These are phyloP conservation scores for Drosophila tani DNA, from an alignment of 1,140 invertebrate species.

Conservation along the genomic window DNA sequence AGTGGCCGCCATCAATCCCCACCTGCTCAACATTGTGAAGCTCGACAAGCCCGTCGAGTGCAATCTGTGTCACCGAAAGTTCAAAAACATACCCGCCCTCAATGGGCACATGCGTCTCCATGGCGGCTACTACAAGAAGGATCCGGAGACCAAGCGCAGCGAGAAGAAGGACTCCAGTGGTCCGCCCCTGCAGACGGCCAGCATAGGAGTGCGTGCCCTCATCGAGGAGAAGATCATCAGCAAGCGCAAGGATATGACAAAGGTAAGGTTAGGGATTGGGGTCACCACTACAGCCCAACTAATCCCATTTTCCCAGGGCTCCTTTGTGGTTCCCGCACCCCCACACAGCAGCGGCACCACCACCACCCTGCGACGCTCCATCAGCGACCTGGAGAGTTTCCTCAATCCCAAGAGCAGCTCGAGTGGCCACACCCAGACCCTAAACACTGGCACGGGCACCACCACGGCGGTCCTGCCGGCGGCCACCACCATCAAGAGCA, in stretches of 20 bases:
- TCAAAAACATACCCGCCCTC: slow-evolving; percentile 98
- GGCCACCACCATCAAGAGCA: slow-evolving; percentile 77
- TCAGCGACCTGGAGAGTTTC: slow-evolving; percentile 80
- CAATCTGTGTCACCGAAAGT: slow-evolving; percentile 96
- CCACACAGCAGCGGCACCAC: slow-evolving; percentile 60
- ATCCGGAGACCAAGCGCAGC: slow-evolving; percentile 93
- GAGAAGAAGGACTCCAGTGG: slow-evolving; percentile 93
- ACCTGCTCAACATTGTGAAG: slow-evolving; percentile 85
- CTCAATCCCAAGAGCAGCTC: slow-evolving; percentile 72
- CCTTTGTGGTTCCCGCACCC: slow-evolving; percentile 84
- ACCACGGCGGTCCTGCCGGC: slow-evolving; percentile 69
- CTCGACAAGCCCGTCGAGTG: slow-evolving; percentile 95
- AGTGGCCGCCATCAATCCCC: slow-evolving; percentile 81
- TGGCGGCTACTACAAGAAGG: slow-evolving; percentile 98
- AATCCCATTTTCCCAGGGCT: slow-evolving; percentile 55
- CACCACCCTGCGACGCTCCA: slow-evolving; percentile 72
- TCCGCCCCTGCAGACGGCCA: slow-evolving; percentile 94
- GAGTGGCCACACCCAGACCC: slow-evolving; percentile 39
- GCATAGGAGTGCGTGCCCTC: slow-evolving; percentile 93
- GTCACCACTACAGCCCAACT: too few relatives aligned
- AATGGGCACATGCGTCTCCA: slow-evolving; percentile 99
- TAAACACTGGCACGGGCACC: slow-evolving; percentile 44
- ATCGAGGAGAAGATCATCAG: slow-evolving; percentile 97
- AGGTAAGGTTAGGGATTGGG: slow-evolving; percentile 49
- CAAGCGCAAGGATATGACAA: slow-evolving; percentile 86